A percentile compares a stretch with the other conserved stretches of the same genome.
phyloP scores from a whole-genome alignment of 2,888 invertebrate genomes.

The Blastobasis adustella region DNA sequence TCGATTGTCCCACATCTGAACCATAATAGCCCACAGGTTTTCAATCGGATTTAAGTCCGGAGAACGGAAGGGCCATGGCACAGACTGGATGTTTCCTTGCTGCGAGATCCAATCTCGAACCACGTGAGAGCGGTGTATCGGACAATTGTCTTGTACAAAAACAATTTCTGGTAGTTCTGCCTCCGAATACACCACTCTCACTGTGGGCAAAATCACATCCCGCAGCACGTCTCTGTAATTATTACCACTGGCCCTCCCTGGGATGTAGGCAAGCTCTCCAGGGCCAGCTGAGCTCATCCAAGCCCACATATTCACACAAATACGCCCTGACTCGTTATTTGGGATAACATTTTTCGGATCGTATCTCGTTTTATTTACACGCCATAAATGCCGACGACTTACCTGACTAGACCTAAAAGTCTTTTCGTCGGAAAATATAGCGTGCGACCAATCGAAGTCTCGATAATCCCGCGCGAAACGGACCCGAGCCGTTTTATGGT shows the following conservation, averaged over 20 bases:
- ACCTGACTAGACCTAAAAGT: conserved; percentile 9
- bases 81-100: neutral
- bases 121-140: conserved; percentile 7
- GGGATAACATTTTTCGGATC: conserved; percentile 4
- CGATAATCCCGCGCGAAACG: conserved; percentile 12
- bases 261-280: too few relatives aligned
- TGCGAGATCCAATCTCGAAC: conserved; percentile 3
- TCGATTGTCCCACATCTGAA: conserved; percentile 7
- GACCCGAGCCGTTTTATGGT: conserved; percentile 9
- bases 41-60: conserved; percentile 10
- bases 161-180: conserved; percentile 4
- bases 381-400: conserved; percentile 13
- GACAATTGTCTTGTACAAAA: conserved; percentile 12
- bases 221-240: conserved; percentile 3
- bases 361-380: conserved; percentile 10
- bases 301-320: conserved; percentile 7
- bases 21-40: conserved; percentile 12
- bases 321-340: neutral
- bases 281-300: conserved; percentile 9
- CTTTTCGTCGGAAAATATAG: conserved; percentile 16
- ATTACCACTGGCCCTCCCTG: too few relatives aligned
- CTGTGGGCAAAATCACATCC: neutral
- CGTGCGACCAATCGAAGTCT: conserved; percentile 14
- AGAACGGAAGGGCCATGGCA: conserved; percentile 8
- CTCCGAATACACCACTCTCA: conserved; percentile 6